Base-by-base conservation (phyloP, 2,113 vertebrate species). In the Aspiorhynchus laticeps region DNA sequence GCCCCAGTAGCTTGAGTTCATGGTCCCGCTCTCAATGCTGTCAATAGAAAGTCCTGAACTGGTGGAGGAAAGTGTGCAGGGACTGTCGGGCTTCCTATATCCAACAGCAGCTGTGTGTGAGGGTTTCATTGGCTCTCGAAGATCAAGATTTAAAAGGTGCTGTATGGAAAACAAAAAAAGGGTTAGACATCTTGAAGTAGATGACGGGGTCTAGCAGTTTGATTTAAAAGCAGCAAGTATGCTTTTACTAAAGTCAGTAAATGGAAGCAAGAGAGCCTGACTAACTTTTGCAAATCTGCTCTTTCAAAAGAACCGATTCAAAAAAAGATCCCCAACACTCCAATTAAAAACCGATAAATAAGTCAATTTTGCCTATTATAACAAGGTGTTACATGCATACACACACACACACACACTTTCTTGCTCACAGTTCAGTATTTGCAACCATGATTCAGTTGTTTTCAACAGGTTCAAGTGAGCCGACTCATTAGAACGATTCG, bases 121-220 rank as follows among this genome's bases (percentile, higher is more conserved):
- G 69, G 48, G 89, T 38, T 83, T 85, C 33, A 26, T 89, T 19
- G 89, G 88, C 11, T 94, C 93, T 63, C 90, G 90, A 24, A 95
- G 63, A 81, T 95, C 93, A 0, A 95, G 91, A 65, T 87, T 94
- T 21, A 94, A 85, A 24, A 95, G 87, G 87, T 94, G 91, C 94
- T 94, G 89, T 7, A 83, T 28, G 36, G 31, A 26, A 46, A 88
- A 5, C 28, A 31, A 61, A 1, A 74, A 28, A 10, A 48, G 36
- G 48, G 31, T 53, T 53, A 31, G 63, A 90, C 0, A 85, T n/a
- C 3, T 4, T 41, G 1, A 2, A 76, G 1, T 3, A 36, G 65
- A 69, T 9, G 15, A 69, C 15, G 1, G n/a, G 4, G 15, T 19
- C 28, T 19, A 7, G 31, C 3, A 36, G 31, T 69, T 36, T 33